Evolutionary conservation across 2,888 invertebrate genomes (phyloP).

Genomic region (Entomobrya proxima): DNA sequence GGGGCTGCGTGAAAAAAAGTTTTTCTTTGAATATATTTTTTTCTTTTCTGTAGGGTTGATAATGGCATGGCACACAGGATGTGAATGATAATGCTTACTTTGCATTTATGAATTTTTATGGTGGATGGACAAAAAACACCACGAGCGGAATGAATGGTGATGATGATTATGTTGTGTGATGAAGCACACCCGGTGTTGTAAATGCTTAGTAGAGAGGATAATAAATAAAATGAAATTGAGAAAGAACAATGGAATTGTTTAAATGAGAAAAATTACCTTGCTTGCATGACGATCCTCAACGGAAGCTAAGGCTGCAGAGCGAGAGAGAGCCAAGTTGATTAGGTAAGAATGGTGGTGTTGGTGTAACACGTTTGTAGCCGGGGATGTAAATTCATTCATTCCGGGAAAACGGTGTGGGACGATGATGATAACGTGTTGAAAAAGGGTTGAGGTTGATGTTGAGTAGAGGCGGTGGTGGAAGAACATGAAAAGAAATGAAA

Average conservation of each 20-base stretch:
- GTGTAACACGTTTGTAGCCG: slow-evolving; percentile 44
- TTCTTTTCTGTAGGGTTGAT: not conserved
- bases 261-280: slow-evolving; percentile 71
- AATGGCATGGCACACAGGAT: slow-evolving; percentile 17
- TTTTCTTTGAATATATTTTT: not conserved
- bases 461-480: slow-evolving; percentile 28
- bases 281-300: slow-evolving; percentile 74
- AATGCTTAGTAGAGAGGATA: no score
- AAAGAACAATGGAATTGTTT: slow-evolving; percentile 40
- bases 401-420: not conserved
- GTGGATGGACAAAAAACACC: not conserved
- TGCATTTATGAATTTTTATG: no score
- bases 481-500: slow-evolving; percentile 63
- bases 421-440: not conserved
- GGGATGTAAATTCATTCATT: slow-evolving; percentile 32
- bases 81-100: not conserved
- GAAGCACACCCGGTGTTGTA: slow-evolving; percentile 32
- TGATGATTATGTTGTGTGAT: slow-evolving; percentile 20
- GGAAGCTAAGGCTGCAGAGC: slow-evolving; percentile 72
- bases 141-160: no score
- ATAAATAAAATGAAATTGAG: no score
- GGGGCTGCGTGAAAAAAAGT: slow-evolving; percentile 44
- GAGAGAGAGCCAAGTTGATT: no score
- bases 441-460: slow-evolving; percentile 1
- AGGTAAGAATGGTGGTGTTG: not conserved